phyloP scores from a whole-genome alignment of 1,140 invertebrate species.

The Cylas formicarius region DNA sequence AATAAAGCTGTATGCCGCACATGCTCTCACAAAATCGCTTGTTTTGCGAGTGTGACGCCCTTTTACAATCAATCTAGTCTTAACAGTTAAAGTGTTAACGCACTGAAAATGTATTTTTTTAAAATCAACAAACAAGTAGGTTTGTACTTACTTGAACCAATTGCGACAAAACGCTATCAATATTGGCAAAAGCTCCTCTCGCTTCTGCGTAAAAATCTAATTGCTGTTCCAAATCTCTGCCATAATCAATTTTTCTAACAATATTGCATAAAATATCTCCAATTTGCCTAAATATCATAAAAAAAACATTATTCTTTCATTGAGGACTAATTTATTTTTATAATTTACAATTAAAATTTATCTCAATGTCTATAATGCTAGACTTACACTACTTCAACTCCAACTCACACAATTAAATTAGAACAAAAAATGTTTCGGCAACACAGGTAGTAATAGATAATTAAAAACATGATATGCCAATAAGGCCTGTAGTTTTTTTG shows the following conservation, averaged over 20 bases:
- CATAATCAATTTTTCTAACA: slow-evolving; percentile 72
- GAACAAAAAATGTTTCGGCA: no score
- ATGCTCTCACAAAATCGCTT: slow-evolving; percentile 82
- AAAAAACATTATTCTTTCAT: slow-evolving; percentile 1
- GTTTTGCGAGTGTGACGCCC: slow-evolving; percentile 76
- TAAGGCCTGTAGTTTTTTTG: no score
- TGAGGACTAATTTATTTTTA: no score
- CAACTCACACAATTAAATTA: no score
- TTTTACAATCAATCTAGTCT: slow-evolving; percentile 63
- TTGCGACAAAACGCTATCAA: slow-evolving; percentile 77
- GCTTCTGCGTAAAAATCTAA: slow-evolving; percentile 91
- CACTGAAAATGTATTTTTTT: slow-evolving; percentile 47
- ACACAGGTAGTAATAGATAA: no score
- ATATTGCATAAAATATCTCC: slow-evolving; percentile 75
- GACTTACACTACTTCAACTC: no score
- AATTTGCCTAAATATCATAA: slow-evolving; percentile 55
- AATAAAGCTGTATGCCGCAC: slow-evolving; percentile 90
- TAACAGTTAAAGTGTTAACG: slow-evolving; percentile 72
- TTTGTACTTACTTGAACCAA: slow-evolving; percentile 64
- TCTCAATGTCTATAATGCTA: no score
- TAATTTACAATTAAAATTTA: no score
- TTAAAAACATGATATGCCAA: no score
- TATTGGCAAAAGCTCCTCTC: slow-evolving; percentile 78
- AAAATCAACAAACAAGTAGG: not conserved
- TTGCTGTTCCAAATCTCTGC: slow-evolving; percentile 82